phyloP scores from a whole-genome alignment of 2,888 invertebrate species.

The Drosophila melanosoma region DNA sequence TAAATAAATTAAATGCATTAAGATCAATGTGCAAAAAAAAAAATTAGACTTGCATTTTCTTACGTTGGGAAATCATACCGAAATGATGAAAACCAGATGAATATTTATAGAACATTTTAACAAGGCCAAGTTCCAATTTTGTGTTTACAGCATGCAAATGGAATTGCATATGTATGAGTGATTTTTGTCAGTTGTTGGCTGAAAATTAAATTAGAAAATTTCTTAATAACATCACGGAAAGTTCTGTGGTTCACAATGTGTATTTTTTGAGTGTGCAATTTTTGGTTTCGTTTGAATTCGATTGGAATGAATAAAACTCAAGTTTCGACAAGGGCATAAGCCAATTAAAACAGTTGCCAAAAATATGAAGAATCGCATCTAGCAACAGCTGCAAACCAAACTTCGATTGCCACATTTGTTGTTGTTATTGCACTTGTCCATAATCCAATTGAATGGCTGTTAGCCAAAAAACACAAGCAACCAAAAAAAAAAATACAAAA shows the following conservation, averaged over 20 bases:
- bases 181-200: neutral
- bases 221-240: slow-evolving; percentile 28
- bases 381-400: slow-evolving; percentile 7
- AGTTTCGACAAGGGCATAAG: slow-evolving; percentile 48
- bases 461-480: slow-evolving; percentile 4
- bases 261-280: slow-evolving; percentile 12
- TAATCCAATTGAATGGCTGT: slow-evolving; percentile 28
- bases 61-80: neutral
- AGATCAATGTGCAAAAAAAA: neutral
- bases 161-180: neutral
- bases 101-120: neutral
- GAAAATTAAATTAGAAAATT: slow-evolving; percentile 24
- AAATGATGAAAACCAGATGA: neutral
- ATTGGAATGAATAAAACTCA: slow-evolving; percentile 14
- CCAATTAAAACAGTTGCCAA: slow-evolving; percentile 46
- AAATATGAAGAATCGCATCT: slow-evolving; percentile 35
- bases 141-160: neutral
- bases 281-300: slow-evolving; percentile 36
- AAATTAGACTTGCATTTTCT: neutral
- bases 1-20: no score
- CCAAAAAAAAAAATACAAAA: no score
- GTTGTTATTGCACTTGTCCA: slow-evolving; percentile 8
- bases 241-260: slow-evolving; percentile 26
- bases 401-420: slow-evolving; percentile 1
- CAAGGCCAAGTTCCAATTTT: neutral